phyloP scores from a whole-genome alignment of 2,888 invertebrate genomes.

The Xylota segnis region DNA sequence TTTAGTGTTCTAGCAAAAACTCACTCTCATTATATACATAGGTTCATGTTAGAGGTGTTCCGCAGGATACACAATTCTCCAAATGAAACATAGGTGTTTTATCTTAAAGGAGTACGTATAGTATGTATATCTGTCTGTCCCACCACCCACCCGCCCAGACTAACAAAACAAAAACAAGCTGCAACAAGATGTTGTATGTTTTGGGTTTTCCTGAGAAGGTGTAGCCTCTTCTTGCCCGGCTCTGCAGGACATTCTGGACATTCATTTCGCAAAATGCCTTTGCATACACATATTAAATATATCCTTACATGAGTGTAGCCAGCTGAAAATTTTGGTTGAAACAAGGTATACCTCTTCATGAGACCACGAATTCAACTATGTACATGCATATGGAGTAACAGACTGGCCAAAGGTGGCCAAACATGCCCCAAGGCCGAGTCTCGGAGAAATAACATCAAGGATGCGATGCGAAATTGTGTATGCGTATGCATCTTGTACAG shows the following conservation, averaged over 20 bases:
- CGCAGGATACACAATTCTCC: constrained; percentile 72
- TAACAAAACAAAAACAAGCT: constrained; percentile 51
- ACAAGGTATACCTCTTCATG: constrained; percentile 29
- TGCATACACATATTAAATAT: constrained; percentile 70
- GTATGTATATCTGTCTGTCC: constrained; percentile 22
- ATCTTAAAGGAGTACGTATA: constrained; percentile 58
- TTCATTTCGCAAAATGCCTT: constrained; percentile 67
- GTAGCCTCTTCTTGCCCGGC: constrained; percentile 12
- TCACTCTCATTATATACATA: not conserved
- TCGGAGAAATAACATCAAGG: constrained; percentile 66
- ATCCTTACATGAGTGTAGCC: constrained; percentile 63
- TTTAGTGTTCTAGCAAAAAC: constrained; percentile 42
- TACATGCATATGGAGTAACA: no score
- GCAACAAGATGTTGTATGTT: constrained; percentile 74
- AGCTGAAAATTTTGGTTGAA: constrained; percentile 62
- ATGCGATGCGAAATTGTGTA: constrained; percentile 55
- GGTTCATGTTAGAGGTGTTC: constrained; percentile 71
- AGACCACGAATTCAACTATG: constrained; percentile 34
- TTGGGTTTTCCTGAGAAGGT: constrained; percentile 68
- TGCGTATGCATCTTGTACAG: constrained; percentile 59
- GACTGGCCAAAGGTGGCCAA: constrained; percentile 73
- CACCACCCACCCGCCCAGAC: not conserved
- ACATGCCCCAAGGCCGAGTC: constrained; percentile 63
- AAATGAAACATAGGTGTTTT: constrained; percentile 71
- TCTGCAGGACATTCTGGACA: constrained; percentile 66